Evolutionary conservation across 1,140 invertebrate species (phyloP), one percentile per base, ranked within the genome.

Genomic region (Heliconius nattereri): DNA sequence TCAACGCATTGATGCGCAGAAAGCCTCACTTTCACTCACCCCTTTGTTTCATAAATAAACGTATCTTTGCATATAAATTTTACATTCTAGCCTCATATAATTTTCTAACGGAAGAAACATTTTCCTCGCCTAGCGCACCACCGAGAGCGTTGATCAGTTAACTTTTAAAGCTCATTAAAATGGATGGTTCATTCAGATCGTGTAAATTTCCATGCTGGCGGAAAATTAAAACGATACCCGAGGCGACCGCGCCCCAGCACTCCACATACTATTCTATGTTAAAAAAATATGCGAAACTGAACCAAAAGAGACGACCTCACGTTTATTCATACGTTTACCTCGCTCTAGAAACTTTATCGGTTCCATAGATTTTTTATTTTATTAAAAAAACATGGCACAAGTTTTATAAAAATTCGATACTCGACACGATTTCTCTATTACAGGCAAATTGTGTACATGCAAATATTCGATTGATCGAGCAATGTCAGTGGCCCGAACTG

Each of bases 121-220:
- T 83, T 83, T 85, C 81, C 81, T 82, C 78, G 66, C 76, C 74
- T 76, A 75, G 83, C 81, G 74, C 75, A 85, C 66, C 75, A 85
- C 52, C 49, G 79, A 83, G 85, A 80, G 78, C 79, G 86, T 87
- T 89, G 88, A 92, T 92, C 91, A 90, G 90, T 92, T 91, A 91
- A 93, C 89, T 94, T 93, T 93, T 92, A 90, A 91, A 92, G 90
- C 92, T 93, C 92, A 94, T 94, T 94, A 94, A 94, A 94, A 92
- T 92, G 92, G 92, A 94, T 91, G 91, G 89, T 90, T 92, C 91
- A 91, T 92, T 92, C 88, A 82, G 84, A 88, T 87, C 86, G 89
- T 91, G 89, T 92, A 93, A 89, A 93, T 90, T 90, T 92, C 85
- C 87, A 87, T 82, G 85, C 83, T 85, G 82, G 91, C 92, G 93